Percentiles rank a stretch among this genome's conserved stretches.
phyloP scores from a whole-genome alignment of 2,888 invertebrate species.

The Agrilus cyanescens region DNA sequence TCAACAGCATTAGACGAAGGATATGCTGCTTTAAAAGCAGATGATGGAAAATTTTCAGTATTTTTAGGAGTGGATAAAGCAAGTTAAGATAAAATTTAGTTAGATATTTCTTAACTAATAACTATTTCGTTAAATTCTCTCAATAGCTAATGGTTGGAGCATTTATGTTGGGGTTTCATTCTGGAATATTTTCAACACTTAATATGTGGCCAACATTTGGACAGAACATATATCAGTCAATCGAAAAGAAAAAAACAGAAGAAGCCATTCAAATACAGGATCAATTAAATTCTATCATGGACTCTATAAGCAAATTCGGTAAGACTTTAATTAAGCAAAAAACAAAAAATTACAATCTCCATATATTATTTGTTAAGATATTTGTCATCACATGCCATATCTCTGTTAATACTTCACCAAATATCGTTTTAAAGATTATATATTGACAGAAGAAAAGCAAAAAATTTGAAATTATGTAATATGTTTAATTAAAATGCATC shows the following conservation, averaged over 20 bases:
- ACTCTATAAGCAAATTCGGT: slow-evolving; percentile 38
- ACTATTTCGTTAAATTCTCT: not conserved
- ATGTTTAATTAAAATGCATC: no score
- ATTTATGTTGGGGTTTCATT: slow-evolving; percentile 54
- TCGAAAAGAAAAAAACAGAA: slow-evolving; percentile 35
- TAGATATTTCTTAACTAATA: not conserved
- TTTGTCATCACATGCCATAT: no score
- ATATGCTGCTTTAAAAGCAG: slow-evolving; percentile 42
- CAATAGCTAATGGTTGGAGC: slow-evolving; percentile 52
- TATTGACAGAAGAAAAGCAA: no score
- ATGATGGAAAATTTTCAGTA: slow-evolving; percentile 41
- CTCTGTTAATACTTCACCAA: no score
- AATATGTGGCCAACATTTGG: slow-evolving; percentile 53
- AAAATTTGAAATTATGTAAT: no score
- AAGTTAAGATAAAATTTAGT: slow-evolving; percentile 18
- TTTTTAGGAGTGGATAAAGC: slow-evolving; percentile 61
- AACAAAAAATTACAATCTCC: not conserved
- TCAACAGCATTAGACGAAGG: slow-evolving; percentile 59
- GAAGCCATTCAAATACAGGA: slow-evolving; percentile 43
- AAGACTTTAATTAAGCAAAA: slow-evolving; percentile 9
- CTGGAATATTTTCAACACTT: slow-evolving; percentile 56
- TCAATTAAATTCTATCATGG: slow-evolving; percentile 26
- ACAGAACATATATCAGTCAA: slow-evolving; percentile 42
- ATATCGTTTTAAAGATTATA: no score
- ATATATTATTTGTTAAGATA: no score